phyloP scores from a whole-genome alignment of 1,140 invertebrate genomes.

The Aphelinus certus region DNA sequence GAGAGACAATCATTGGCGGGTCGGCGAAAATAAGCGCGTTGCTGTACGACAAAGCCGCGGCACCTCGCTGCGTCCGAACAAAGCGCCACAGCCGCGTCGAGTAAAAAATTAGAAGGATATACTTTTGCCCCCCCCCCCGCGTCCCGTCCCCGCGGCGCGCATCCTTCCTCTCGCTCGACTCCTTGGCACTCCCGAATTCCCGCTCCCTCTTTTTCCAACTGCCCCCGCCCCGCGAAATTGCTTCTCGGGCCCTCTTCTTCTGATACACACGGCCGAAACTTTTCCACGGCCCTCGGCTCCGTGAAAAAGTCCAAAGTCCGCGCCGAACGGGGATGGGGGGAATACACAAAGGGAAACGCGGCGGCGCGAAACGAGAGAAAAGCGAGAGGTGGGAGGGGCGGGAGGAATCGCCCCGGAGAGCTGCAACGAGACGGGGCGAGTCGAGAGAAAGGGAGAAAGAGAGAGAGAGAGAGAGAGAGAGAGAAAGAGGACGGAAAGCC shows the following conservation, averaged over 20 bases:
- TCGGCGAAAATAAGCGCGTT: too few relatives aligned
- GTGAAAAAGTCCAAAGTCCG: slow-evolving; percentile 15
- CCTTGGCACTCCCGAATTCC: slow-evolving; percentile 1
- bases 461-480: background rate
- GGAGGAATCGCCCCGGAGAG: too few relatives aligned
- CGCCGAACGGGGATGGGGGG: slow-evolving; percentile 2
- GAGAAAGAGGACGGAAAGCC: background rate
- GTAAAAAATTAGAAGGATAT: slow-evolving; percentile 4
- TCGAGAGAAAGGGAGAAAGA: too few relatives aligned
- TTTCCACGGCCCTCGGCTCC: slow-evolving; percentile 35
- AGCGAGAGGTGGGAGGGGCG: too few relatives aligned
- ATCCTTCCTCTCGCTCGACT: background rate
- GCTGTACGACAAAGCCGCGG: too few relatives aligned
- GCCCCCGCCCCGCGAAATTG: slow-evolving; percentile 40
- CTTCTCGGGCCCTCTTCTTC: slow-evolving; percentile 22
- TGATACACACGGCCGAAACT: slow-evolving; percentile 42
- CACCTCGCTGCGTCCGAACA: too few relatives aligned
- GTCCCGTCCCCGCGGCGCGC: too few relatives aligned
- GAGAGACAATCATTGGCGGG: too few relatives aligned
- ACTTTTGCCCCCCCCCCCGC: too few relatives aligned
- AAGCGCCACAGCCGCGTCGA: too few relatives aligned
- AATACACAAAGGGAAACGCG: background rate
- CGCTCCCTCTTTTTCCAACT: background rate
- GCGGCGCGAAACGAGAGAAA: too few relatives aligned
- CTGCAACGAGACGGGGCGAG: too few relatives aligned